Evolutionary conservation across 2,888 invertebrate genomes (phyloP).

Genomic region (Dichetophora obliterata): DNA sequence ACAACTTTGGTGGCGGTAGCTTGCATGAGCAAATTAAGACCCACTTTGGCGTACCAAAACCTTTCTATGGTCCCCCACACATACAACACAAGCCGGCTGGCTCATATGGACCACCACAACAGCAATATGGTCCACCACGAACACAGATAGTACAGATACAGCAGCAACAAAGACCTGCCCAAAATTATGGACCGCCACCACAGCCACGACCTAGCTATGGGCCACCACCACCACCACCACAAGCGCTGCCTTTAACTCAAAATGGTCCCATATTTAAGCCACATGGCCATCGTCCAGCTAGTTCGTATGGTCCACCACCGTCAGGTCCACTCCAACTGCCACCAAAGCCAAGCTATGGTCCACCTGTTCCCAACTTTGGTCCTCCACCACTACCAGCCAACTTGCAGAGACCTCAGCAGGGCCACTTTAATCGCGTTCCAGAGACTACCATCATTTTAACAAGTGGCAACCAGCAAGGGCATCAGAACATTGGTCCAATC

Average conservation of each 20-base stretch:
- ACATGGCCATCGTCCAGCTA: slow-evolving; percentile 56
- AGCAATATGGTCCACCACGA: slow-evolving; percentile 65
- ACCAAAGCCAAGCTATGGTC: slow-evolving; percentile 69
- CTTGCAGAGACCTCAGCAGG: slow-evolving; percentile 56
- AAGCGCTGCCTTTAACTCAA: slow-evolving; percentile 63
- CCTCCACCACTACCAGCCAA: slow-evolving; percentile 64
- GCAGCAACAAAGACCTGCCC: slow-evolving; percentile 38
- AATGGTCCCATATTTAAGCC: slow-evolving; percentile 60
- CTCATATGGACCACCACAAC: slow-evolving; percentile 58
- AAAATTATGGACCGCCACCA: slow-evolving; percentile 72
- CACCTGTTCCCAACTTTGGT: slow-evolving; percentile 66
- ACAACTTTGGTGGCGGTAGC: slow-evolving; percentile 48
- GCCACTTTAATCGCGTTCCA: slow-evolving; percentile 38
- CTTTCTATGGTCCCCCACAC: slow-evolving; percentile 70
- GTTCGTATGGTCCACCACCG: slow-evolving; percentile 63
- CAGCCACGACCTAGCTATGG: slow-evolving; percentile 57
- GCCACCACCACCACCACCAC: slow-evolving; percentile 60
- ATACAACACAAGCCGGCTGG: slow-evolving; percentile 54
- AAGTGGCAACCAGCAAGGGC: slow-evolving; percentile 12
- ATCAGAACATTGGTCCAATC: slow-evolving; percentile 73
- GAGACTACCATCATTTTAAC: slow-evolving; percentile 60
- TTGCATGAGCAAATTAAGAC: slow-evolving; percentile 67
- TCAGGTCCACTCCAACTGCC: slow-evolving; percentile 62
- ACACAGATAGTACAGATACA: slow-evolving; percentile 54
- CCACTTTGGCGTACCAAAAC: slow-evolving; percentile 67